phyloP scores from a whole-genome alignment of 2,113 vertebrate species.

The Ctenomys sociabilis region DNA sequence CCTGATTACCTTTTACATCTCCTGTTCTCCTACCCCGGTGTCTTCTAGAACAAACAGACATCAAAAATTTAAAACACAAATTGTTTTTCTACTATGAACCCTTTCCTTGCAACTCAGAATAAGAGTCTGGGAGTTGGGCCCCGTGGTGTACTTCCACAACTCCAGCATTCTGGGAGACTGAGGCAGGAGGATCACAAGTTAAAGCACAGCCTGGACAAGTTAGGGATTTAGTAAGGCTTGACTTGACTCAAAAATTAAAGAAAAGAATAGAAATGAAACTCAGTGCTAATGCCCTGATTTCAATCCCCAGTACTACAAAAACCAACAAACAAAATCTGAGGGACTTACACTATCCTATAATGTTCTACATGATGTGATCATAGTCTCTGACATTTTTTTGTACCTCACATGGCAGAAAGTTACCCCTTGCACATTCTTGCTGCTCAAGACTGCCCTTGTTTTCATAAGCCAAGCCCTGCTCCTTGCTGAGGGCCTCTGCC shows the following conservation, averaged over 20 bases:
- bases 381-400: not conserved
- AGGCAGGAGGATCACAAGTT: not conserved
- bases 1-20: not conserved
- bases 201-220: not conserved
- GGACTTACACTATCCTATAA: not conserved
- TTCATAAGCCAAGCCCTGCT: not conserved
- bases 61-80: not conserved
- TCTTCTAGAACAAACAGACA: not conserved
- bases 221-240: not conserved
- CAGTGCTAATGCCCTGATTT: not conserved
- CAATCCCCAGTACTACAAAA: not conserved
- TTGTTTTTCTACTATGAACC: not conserved
- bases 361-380: too few relatives aligned
- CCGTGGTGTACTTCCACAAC: not conserved
- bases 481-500: not conserved
- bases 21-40: not conserved
- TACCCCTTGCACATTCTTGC: not conserved
- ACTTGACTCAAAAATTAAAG: not conserved
- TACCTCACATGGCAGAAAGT: not conserved
- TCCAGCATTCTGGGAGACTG: not conserved
- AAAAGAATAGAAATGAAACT: not conserved
- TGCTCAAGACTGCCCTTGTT: not conserved
- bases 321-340: not conserved
- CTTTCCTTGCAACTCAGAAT: not conserved
- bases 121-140: not conserved